Conservation (phyloP, 2,888 invertebrate species). For the Lottia scabra region DNA sequence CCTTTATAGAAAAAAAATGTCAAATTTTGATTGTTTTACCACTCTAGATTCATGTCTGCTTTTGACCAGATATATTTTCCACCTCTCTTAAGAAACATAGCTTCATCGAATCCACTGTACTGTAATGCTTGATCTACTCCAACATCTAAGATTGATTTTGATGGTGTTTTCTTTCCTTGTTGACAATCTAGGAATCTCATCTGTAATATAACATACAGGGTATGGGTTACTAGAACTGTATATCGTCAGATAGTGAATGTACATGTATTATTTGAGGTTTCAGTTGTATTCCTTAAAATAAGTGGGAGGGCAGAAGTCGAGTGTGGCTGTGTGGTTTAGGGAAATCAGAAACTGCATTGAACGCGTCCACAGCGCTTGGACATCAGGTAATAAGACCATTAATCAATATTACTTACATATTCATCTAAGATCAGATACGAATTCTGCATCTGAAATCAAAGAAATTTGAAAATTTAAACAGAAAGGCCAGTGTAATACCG, state of each 20-base stretch:
- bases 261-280: too few relatives aligned
- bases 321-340: too few relatives aligned
- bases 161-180: slow-evolving; percentile 70
- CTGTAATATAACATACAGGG: slow-evolving; percentile 35
- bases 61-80: slow-evolving; percentile 73
- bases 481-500: too few relatives aligned
- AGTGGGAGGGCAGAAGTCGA: too few relatives aligned
- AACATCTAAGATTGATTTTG: slow-evolving; percentile 71
- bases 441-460: slow-evolving; percentile 69
- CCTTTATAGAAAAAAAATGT: too few relatives aligned
- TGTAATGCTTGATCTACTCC: slow-evolving; percentile 70
- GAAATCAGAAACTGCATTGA: too few relatives aligned
- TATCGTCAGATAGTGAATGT: too few relatives aligned
- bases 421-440: slow-evolving; percentile 73
- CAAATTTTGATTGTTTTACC: slow-evolving; percentile 26
- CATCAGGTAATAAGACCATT: too few relatives aligned
- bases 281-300: too few relatives aligned
- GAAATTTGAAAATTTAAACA: not conserved
- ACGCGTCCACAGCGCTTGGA: too few relatives aligned
- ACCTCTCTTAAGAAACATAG: slow-evolving; percentile 72
- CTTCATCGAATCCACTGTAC: slow-evolving; percentile 72
- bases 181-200: slow-evolving; percentile 72
- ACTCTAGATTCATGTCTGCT: slow-evolving; percentile 48
- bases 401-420: slow-evolving; percentile 49
- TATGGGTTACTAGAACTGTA: too few relatives aligned